A percentile compares a stretch with the other conserved stretches of the same genome.
These are phyloP conservation scores for Dynastes maya DNA, from an alignment of 2,888 invertebrate genomes.

Conservation along the genomic window DNA sequence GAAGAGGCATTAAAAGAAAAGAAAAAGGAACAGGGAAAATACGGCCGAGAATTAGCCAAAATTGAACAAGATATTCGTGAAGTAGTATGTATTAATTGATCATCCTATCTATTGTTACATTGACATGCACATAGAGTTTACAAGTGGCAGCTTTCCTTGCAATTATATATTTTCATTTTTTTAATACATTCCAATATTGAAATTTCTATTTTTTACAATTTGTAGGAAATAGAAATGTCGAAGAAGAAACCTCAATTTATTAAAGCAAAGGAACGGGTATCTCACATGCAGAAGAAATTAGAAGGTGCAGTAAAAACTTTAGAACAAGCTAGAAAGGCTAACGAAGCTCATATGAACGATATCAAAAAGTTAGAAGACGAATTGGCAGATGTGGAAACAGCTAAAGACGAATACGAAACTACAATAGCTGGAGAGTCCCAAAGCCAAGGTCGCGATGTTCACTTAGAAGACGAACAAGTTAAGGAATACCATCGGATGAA, in stretches of 20 bases:
- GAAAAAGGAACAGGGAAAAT: constrained; percentile 92
- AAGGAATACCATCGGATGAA: constrained; percentile 96
- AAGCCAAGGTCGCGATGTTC: constrained; percentile 89
- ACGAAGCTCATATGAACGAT: constrained; percentile 92
- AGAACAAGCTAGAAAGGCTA: constrained; percentile 91
- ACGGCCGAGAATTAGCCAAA: constrained; percentile 91
- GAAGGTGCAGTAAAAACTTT: constrained; percentile 92
- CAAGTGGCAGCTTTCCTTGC: neutral
- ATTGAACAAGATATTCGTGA: constrained; percentile 96
- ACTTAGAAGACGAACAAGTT: constrained; percentile 94
- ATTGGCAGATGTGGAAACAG: constrained; percentile 82
- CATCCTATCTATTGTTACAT: neutral
- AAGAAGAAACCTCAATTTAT: constrained; percentile 97
- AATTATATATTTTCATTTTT: too few species aligned
- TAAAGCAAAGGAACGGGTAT: constrained; percentile 96
- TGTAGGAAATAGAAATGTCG: constrained; percentile 91
- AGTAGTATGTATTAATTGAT: constrained; percentile 76
- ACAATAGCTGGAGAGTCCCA: constrained; percentile 87
- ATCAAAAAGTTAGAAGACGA: constrained; percentile 90
- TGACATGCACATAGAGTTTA: neutral
- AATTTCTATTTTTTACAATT: neutral
- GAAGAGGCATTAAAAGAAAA: constrained; percentile 94
- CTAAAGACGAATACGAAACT: constrained; percentile 87
- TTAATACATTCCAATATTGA: neutral
- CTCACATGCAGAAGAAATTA: constrained; percentile 96